Conservation (phyloP, 2,888 invertebrate genomes). For the Cosmia trapezina region DNA sequence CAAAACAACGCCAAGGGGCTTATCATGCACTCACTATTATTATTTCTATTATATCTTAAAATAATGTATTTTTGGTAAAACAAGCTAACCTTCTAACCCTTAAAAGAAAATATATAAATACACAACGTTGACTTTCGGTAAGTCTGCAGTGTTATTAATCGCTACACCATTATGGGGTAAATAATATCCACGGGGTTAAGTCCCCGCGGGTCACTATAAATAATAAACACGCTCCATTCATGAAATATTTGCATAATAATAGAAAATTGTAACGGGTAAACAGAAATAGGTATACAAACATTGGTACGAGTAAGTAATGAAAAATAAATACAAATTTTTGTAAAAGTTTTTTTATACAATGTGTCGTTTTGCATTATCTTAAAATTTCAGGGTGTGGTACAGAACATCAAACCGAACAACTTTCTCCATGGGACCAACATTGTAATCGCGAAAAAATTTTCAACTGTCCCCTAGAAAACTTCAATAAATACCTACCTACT, state of each 20-base stretch:
- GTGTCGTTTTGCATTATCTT: too few species aligned
- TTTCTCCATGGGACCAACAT: too few species aligned
- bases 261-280: slow-evolving; percentile 25
- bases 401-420: too few species aligned
- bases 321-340: background rate
- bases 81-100: too few species aligned
- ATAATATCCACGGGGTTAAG: slow-evolving; percentile 16
- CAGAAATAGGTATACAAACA: slow-evolving; percentile 8
- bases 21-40: background rate
- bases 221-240: slow-evolving; percentile 32
- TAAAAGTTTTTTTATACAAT: too few species aligned
- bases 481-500: too few species aligned
- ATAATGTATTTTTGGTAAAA: background rate
- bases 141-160: slow-evolving; percentile 27
- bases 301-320: background rate
- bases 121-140: slow-evolving; percentile 1
- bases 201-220: slow-evolving; percentile 37
- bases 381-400: too few species aligned
- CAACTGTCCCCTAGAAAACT: too few species aligned
- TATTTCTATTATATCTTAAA: too few species aligned
- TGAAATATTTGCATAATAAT: slow-evolving; percentile 49
- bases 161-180: slow-evolving; percentile 13
- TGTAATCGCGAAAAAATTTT: too few species aligned
- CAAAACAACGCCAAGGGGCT: background rate
- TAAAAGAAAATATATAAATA: background rate